phyloP scores from a whole-genome alignment of 2,888 invertebrate genomes.

The Venustoraphidia nigricollis region DNA sequence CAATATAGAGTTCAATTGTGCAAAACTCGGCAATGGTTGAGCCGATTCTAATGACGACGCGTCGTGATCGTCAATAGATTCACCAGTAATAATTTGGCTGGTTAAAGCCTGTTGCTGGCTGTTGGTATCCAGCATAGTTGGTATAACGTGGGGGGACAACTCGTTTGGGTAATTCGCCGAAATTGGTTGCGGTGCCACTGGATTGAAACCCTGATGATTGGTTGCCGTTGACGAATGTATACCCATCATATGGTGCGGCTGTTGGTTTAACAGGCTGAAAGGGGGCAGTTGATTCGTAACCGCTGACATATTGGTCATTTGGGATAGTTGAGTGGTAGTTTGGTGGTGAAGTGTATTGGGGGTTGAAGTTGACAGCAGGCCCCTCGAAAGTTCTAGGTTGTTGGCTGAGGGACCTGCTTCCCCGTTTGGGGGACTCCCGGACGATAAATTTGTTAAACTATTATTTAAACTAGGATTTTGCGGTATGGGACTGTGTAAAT shows the following conservation, averaged over 20 bases:
- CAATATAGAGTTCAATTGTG: constrained; percentile 38
- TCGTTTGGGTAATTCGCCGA: constrained; percentile 61
- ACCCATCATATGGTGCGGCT: constrained; percentile 14
- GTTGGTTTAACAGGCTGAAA: constrained; percentile 24
- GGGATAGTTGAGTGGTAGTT: constrained; percentile 36
- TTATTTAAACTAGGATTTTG: constrained; percentile 23
- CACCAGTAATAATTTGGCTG: constrained; percentile 73
- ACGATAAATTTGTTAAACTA: constrained; percentile 29
- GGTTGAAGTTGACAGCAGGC: constrained; percentile 73
- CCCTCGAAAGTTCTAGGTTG: constrained; percentile 68
- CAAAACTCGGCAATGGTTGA: constrained; percentile 47
- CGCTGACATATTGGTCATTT: constrained; percentile 16
- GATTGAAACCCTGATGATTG: constrained; percentile 20
- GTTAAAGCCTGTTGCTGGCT: constrained; percentile 25
- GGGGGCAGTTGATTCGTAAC: constrained; percentile 15
- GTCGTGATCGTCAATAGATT: constrained; percentile 23
- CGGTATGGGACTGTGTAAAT: constrained; percentile 23
- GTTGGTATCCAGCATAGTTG: constrained; percentile 46
- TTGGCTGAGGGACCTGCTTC: constrained; percentile 88
- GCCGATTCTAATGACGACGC: constrained; percentile 14
- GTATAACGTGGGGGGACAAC: constrained; percentile 73
- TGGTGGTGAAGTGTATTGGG: constrained; percentile 43
- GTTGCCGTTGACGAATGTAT: constrained; percentile 12
- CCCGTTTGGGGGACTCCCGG: constrained; percentile 86
- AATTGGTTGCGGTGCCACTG: constrained; percentile 17